These are phyloP conservation scores for Corythaeola cristata DNA, from an alignment of 2,113 vertebrate genomes.

Conservation along the genomic window DNA sequence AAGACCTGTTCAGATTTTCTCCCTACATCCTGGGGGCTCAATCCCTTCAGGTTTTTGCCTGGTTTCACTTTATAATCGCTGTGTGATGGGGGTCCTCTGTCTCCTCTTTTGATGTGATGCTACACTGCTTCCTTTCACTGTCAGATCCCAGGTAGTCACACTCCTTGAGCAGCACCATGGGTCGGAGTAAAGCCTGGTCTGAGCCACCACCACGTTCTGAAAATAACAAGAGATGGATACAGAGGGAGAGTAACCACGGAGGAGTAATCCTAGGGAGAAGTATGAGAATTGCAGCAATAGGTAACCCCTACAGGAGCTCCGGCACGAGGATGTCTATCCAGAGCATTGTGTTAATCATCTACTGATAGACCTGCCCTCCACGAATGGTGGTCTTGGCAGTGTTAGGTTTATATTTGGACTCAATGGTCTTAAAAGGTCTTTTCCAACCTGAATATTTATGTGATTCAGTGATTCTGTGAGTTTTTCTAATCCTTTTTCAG, in stretches of 20 bases:
- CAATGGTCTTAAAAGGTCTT: no score
- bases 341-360: neutral
- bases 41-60: neutral
- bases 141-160: neutral
- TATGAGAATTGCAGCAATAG: neutral
- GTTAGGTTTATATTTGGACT: neutral
- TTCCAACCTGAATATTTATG: no score
- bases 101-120: neutral
- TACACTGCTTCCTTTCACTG: neutral
- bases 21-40: neutral
- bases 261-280: neutral
- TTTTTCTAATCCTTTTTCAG: neutral
- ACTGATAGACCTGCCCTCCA: no score
- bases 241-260: neutral
- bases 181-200: neutral
- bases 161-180: neutral
- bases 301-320: neutral
- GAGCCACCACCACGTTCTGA: neutral
- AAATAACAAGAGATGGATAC: neutral
- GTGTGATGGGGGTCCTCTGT: neutral
- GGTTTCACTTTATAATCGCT: neutral
- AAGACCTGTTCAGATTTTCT: neutral
- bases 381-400: neutral
- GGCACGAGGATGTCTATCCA: accelerated
- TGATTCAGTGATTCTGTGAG: no score